Percentiles rank a stretch among this genome's conserved stretches.
Conservation (phyloP, 2,888 invertebrate genomes). For the Copidosoma aretas region DNA sequence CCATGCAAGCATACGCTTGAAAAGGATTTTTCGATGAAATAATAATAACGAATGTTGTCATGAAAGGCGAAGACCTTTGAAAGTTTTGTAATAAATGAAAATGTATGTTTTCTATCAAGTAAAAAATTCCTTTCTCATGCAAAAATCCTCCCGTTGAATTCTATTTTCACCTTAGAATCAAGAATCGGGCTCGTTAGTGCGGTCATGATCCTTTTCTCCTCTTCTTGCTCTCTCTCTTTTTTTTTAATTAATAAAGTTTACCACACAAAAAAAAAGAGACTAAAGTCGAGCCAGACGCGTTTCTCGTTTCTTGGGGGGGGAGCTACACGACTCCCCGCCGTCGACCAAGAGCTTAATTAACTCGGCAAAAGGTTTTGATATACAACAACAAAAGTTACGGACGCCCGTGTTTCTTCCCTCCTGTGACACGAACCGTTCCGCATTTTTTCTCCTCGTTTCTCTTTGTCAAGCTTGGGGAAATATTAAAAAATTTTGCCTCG, state of each 20-base stretch:
- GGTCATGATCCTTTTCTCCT: not conserved
- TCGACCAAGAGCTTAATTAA: constrained; percentile 20
- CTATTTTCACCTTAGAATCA: no score
- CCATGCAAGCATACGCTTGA: no score
- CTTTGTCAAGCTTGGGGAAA: not conserved
- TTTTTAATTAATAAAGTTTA: constrained; percentile 23
- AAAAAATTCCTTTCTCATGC: no score
- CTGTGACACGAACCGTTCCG: not conserved
- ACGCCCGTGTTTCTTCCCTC: not conserved
- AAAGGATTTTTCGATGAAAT: no score
- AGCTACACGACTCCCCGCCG: not conserved
- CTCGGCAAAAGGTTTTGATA: constrained; percentile 19
- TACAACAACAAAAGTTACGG: constrained; percentile 10
- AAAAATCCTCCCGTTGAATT: no score
- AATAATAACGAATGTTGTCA: no score
- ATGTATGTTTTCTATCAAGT: no score
- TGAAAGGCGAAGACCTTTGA: no score
- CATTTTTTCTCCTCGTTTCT: not conserved
- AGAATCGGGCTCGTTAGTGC: not conserved
- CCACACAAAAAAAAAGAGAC: not conserved
- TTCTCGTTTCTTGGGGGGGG: constrained; percentile 15
- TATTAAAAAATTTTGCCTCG: no score
- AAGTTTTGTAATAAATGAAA: no score
- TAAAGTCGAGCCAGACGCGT: not conserved
- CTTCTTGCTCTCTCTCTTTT: not conserved